These are phyloP conservation scores for Cichladusa arquata DNA, from an alignment of 2,113 vertebrate genomes.

Conservation along the genomic window DNA sequence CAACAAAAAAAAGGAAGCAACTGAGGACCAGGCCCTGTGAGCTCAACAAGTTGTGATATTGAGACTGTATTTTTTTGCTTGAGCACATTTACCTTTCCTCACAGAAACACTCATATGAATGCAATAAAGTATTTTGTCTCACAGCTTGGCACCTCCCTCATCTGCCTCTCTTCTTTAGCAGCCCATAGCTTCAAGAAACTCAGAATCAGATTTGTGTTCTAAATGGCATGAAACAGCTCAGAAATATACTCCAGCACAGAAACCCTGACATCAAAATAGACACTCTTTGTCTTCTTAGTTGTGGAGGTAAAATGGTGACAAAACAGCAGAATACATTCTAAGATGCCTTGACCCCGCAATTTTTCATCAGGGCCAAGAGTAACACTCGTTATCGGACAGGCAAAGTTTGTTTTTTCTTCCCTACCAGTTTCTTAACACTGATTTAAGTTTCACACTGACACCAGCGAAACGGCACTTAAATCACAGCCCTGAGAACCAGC, in stretches of 20 bases:
- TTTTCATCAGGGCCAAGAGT: background rate
- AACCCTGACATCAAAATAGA: background rate
- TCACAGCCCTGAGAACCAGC: conserved; percentile 53
- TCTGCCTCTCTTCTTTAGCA: background rate
- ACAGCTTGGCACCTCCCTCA: background rate
- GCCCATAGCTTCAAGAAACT: background rate
- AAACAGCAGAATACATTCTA: background rate
- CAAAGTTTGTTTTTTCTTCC: conserved; percentile 21
- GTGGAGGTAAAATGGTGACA: background rate
- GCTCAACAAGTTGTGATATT: background rate
- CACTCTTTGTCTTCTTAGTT: background rate
- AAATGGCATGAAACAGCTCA: background rate
- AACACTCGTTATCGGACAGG: background rate
- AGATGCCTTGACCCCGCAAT: background rate
- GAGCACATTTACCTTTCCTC: background rate
- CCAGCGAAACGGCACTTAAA: conserved; percentile 42
- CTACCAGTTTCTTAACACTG: background rate
- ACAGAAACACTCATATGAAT: background rate
- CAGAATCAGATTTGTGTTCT: background rate
- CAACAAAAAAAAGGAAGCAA: background rate
- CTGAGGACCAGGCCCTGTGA: background rate
- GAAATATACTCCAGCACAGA: background rate
- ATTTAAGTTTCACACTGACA: conserved; percentile 51
- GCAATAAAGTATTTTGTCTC: background rate
- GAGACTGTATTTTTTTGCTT: background rate